These are phyloP conservation scores for Mylabris sibirica DNA, from an alignment of 2,888 invertebrate species.

Conservation along the genomic window DNA sequence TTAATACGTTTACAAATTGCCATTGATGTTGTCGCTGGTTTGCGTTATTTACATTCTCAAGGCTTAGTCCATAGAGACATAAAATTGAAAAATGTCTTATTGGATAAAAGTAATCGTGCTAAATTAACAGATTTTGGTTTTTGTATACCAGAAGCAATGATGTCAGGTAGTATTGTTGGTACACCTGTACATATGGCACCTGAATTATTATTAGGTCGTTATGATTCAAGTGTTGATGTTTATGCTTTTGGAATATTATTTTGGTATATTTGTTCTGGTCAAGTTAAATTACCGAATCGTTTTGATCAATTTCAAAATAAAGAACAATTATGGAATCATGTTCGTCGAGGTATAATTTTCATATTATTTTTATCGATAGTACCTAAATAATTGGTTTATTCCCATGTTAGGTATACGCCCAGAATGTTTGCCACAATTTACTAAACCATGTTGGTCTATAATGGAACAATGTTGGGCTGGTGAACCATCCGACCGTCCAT, in stretches of 20 bases:
- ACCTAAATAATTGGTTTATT: slow-evolving; percentile 13
- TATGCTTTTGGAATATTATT: slow-evolving; percentile 91
- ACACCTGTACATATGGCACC: slow-evolving; percentile 94
- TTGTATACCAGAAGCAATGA: slow-evolving; percentile 89
- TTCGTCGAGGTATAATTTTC: slow-evolving; percentile 72
- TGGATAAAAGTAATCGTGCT: slow-evolving; percentile 76
- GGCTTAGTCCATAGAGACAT: slow-evolving; percentile 90
- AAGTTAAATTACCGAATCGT: slow-evolving; percentile 77
- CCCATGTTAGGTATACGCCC: slow-evolving; percentile 75
- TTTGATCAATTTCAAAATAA: slow-evolving; percentile 87
- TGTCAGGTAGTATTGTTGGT: slow-evolving; percentile 88
- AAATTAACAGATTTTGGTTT: slow-evolving; percentile 89
- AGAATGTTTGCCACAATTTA: slow-evolving; percentile 77
- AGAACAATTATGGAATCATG: slow-evolving; percentile 85
- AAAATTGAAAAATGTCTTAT: slow-evolving; percentile 87
- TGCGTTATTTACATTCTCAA: slow-evolving; percentile 86
- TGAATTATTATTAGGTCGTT: slow-evolving; percentile 80
- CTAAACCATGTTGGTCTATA: slow-evolving; percentile 81
- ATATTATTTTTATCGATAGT: slow-evolving; percentile 9
- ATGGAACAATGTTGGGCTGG: slow-evolving; percentile 87
- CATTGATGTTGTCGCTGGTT: slow-evolving; percentile 85
- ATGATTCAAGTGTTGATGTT: slow-evolving; percentile 85
- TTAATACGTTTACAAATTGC: slow-evolving; percentile 72
- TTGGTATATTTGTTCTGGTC: slow-evolving; percentile 89
- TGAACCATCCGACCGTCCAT: slow-evolving; percentile 75